phyloP scores from a whole-genome alignment of 2,113 vertebrate genomes.

The Rhegmatorhina hoffmannsi region DNA sequence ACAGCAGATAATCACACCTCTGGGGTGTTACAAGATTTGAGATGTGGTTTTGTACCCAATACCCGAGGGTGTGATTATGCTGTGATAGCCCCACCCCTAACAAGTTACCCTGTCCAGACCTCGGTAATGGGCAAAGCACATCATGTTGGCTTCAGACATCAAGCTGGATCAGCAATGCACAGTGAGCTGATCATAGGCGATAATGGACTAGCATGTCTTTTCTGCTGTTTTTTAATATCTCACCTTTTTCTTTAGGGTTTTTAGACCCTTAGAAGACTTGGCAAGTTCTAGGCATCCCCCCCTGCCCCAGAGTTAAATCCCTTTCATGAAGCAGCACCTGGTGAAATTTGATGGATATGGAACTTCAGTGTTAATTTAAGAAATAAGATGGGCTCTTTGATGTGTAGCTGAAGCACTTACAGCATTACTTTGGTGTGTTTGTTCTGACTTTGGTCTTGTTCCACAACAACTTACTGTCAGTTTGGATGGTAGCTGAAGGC shows the following conservation, averaged over 20 bases:
- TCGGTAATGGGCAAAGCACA: neutral
- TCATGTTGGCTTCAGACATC: neutral
- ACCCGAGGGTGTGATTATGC: slow-evolving; percentile 51
- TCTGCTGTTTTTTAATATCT: neutral
- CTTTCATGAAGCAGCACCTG: neutral
- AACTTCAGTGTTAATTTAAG: neutral
- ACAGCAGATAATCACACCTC: slow-evolving; percentile 69
- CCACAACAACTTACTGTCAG: neutral
- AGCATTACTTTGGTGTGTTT: neutral
- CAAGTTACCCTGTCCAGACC: neutral
- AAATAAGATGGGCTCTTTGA: neutral
- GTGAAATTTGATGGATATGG: neutral
- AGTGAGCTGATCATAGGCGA: neutral
- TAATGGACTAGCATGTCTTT: neutral
- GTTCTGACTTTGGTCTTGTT: neutral
- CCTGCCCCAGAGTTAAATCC: neutral
- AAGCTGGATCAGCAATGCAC: neutral
- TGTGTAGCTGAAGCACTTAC: neutral
- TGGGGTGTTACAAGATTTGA: slow-evolving; percentile 53
- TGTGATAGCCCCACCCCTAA: slow-evolving; percentile 3
- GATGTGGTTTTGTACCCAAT: slow-evolving; percentile 39
- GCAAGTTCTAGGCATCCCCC: neutral
- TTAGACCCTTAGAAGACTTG: neutral
- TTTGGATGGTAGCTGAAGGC: neutral
- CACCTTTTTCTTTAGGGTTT: neutral